These are phyloP conservation scores for Psittacula cyanocephala DNA, from an alignment of 2,113 vertebrate species.

Conservation along the genomic window DNA sequence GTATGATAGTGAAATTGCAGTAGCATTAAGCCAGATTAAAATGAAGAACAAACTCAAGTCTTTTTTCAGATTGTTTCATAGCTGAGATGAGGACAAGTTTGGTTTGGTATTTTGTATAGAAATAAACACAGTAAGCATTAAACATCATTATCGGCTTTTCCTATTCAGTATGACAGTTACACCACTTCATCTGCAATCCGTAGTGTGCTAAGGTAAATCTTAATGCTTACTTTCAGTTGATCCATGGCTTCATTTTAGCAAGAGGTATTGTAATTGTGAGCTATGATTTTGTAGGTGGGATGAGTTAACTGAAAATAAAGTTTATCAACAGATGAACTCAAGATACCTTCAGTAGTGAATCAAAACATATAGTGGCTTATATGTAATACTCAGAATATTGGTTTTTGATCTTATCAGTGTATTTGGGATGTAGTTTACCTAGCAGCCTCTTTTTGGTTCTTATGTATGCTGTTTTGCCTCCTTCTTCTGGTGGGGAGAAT, in stretches of 20 bases:
- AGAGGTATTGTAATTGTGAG: not conserved
- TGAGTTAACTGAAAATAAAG: not conserved
- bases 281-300: not conserved
- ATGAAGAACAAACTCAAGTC: not conserved
- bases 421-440: not conserved
- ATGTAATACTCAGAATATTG: not conserved
- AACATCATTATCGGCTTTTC: not conserved
- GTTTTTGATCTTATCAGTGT: not conserved
- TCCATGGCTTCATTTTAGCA: not conserved
- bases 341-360: not conserved
- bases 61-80: not conserved
- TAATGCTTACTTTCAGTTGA: not conserved
- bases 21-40: not conserved
- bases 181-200: not conserved
- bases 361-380: not conserved
- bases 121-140: not conserved
- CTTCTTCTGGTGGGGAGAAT: not conserved
- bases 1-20: not conserved
- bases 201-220: not conserved
- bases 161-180: not conserved
- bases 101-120: not conserved
- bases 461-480: not conserved
- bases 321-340: not conserved
- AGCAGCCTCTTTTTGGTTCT: not conserved
- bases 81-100: not conserved